A percentile compares a stretch with the other conserved stretches of the same genome.
These are phyloP conservation scores for Euura saliciscinereae DNA, from an alignment of 1,140 invertebrate genomes.

Conservation along the genomic window DNA sequence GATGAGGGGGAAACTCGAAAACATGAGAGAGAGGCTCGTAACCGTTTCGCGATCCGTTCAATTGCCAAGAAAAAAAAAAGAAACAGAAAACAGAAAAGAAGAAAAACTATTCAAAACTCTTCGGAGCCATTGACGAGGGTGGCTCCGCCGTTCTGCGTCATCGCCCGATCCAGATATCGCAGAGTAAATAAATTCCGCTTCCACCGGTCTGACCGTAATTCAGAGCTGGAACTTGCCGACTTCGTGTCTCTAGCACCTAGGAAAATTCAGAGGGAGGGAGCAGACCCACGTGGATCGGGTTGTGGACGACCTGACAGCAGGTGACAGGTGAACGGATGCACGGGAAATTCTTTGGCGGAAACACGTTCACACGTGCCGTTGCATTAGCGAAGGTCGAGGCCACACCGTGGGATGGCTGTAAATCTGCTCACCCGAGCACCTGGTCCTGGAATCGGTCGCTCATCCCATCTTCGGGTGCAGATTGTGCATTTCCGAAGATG, in stretches of 20 bases:
- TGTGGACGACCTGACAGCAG: not conserved
- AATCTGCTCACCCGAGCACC: too few species aligned
- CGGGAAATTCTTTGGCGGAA: not conserved
- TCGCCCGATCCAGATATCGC: not conserved
- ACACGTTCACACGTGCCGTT: not conserved
- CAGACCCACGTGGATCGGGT: not conserved
- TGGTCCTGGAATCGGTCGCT: too few species aligned
- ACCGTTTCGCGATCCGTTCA: not conserved
- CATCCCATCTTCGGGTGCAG: too few species aligned
- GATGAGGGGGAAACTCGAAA: not conserved
- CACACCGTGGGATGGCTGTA: not conserved
- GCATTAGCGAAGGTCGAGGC: not conserved
- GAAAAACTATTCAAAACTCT: not conserved
- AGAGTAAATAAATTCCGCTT: not conserved
- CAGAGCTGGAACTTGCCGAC: too few species aligned
- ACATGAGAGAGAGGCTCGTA: not conserved
- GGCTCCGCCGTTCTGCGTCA: not conserved
- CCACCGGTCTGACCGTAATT: not conserved
- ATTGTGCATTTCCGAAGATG: too few species aligned
- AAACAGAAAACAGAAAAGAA: not conserved
- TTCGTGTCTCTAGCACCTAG: too few species aligned
- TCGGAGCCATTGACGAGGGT: too few species aligned
- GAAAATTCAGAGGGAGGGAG: not conserved
- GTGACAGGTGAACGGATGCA: conserved; percentile 2
- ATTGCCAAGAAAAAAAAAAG: not conserved